Percentiles rank a stretch among this genome's conserved stretches.
Evolutionary conservation across 2,888 invertebrate species (phyloP).

Genomic region (Luperina testacea): DNA sequence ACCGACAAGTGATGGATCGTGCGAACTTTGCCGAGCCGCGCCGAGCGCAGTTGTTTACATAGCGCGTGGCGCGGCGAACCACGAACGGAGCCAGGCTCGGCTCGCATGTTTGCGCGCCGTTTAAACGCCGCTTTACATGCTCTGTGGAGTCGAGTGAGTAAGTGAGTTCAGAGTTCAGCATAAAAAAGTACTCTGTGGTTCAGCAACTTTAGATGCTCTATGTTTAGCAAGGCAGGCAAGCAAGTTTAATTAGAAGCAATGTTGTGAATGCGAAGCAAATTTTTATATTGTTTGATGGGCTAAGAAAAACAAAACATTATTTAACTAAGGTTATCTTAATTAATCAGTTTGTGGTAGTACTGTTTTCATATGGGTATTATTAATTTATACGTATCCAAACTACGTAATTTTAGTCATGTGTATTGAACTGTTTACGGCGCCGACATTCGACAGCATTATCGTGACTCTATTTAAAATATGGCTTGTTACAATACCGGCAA

Average conservation of each 20-base stretch:
- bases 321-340: not conserved
- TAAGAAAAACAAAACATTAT: conserved; percentile 13
- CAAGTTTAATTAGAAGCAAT: conserved; percentile 3
- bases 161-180: too few species aligned
- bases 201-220: too few species aligned
- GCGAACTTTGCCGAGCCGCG: too few species aligned
- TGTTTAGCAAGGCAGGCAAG: not conserved
- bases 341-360: not conserved
- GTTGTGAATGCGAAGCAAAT: conserved; percentile 30
- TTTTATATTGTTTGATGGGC: conserved; percentile 7
- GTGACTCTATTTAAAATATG: conserved; percentile 79
- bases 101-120: too few species aligned
- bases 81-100: too few species aligned
- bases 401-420: conserved; percentile 78
- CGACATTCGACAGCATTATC: conserved; percentile 71
- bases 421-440: conserved; percentile 81
- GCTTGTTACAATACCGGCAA: conserved; percentile 81
- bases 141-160: too few species aligned
- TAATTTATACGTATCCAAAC: conserved; percentile 26
- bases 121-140: too few species aligned
- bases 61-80: too few species aligned
- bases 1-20: too few species aligned
- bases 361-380: not conserved
- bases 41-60: too few species aligned
- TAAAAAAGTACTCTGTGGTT: too few species aligned